phyloP scores from a whole-genome alignment of 2,797 vertebrate species.

The Brotula barbata region DNA sequence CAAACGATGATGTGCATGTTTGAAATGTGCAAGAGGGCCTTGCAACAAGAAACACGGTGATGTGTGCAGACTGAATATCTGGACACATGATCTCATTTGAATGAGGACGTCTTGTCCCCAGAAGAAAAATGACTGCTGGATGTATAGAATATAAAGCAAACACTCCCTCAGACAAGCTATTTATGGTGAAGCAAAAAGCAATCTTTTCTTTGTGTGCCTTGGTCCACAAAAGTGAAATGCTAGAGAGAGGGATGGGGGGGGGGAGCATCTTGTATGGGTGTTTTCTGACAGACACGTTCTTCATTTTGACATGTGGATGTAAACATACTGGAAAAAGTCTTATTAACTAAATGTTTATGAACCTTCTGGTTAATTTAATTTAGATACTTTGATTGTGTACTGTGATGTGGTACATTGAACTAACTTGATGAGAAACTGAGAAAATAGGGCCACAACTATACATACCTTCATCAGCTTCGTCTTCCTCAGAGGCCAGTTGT shows the following conservation, averaged over 20 bases:
- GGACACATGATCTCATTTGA: constrained; percentile 23
- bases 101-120: neutral
- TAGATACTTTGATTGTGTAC: constrained; percentile 11
- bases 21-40: constrained; percentile 7
- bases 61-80: constrained; percentile 8
- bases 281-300: too few relatives aligned
- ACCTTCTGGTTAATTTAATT: too few relatives aligned
- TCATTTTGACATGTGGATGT: too few relatives aligned
- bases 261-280: neutral
- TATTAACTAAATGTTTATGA: too few relatives aligned
- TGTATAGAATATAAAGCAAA: constrained; percentile 6
- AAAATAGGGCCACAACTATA: neutral
- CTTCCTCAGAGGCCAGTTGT: constrained; percentile 85
- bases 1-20: neutral
- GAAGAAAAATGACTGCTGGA: neutral
- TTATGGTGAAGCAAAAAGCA: constrained; percentile 8
- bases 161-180: neutral
- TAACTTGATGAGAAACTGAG: neutral
- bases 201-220: constrained; percentile 6
- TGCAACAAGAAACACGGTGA: neutral
- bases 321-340: too few relatives aligned
- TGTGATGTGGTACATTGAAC: too few relatives aligned
- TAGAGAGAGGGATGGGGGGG: neutral
- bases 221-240: neutral
- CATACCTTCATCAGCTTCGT: constrained; percentile 90